Conservation (phyloP, 2,888 invertebrate genomes). For the Andrena marginata region DNA sequence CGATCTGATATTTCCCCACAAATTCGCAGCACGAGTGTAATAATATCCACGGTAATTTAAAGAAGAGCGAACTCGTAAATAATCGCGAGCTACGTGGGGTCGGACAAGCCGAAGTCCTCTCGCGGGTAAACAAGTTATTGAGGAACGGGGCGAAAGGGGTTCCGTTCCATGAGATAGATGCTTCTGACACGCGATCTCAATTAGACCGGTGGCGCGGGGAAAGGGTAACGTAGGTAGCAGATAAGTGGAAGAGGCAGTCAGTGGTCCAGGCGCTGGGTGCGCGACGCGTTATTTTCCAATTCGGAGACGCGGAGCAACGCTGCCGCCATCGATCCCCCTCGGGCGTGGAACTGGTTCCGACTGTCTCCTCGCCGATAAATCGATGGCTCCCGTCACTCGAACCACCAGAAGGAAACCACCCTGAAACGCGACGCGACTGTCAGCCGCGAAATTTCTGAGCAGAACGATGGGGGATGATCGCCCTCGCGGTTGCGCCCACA, state of each 20-base stretch:
- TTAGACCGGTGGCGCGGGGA: conserved; percentile 35
- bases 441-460: conserved; percentile 3
- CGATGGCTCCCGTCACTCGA: conserved; percentile 30
- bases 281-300: conserved; percentile 67
- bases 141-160: not conserved
- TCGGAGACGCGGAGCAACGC: conserved; percentile 51
- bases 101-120: not conserved
- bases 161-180: conserved; percentile 43
- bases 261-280: conserved; percentile 23
- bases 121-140: conserved; percentile 1
- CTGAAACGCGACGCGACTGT: conserved; percentile 11
- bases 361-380: conserved; percentile 39
- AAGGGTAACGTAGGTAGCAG: conserved; percentile 54
- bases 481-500: not conserved
- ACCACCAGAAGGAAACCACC: conserved; percentile 9
- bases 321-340: conserved; percentile 62
- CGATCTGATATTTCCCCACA: not conserved
- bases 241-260: conserved; percentile 15
- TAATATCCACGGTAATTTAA: too few species aligned
- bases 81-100: too few species aligned
- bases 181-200: conserved; percentile 62
- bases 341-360: conserved; percentile 38
- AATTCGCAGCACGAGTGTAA: too few species aligned
- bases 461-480: not conserved
- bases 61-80: too few species aligned